phyloP scores from a whole-genome alignment of 2,797 vertebrate genomes.

The Poecilia wingei region DNA sequence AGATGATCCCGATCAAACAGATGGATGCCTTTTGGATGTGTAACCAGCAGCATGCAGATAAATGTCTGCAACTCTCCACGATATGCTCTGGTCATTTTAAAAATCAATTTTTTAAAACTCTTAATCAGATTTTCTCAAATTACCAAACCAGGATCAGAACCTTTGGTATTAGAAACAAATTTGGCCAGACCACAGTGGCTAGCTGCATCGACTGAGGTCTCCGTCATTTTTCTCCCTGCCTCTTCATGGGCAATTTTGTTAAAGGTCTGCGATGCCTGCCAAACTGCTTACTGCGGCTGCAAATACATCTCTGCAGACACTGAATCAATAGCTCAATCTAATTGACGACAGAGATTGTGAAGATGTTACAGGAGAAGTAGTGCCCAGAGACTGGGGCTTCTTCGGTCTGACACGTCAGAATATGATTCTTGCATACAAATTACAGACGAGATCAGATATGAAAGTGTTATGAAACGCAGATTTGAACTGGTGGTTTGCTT shows the following conservation, averaged over 20 bases:
- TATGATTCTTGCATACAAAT: conserved; percentile 40
- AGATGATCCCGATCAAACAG: neutral
- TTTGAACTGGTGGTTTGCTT: neutral
- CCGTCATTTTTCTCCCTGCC: conserved; percentile 54
- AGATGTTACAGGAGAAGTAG: conserved; percentile 59
- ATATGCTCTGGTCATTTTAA: conserved; percentile 46
- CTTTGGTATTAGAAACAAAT: conserved; percentile 66
- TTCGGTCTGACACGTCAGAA: conserved; percentile 24
- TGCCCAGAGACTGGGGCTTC: conserved; percentile 37
- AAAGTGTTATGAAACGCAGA: neutral
- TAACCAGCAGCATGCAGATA: conserved; percentile 28
- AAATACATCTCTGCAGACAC: conserved; percentile 75
- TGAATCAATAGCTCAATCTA: conserved; percentile 73
- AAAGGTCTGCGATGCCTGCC: conserved; percentile 74
- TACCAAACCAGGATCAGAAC: conserved; percentile 64
- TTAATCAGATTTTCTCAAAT: conserved; percentile 64
- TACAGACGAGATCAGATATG: neutral
- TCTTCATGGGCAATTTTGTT: conserved; percentile 76
- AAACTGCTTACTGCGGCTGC: conserved; percentile 73
- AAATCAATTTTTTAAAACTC: conserved; percentile 23
- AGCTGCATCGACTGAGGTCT: conserved; percentile 61
- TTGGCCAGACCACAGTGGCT: conserved; percentile 47
- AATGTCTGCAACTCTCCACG: conserved; percentile 25
- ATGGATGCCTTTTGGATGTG: conserved; percentile 1
- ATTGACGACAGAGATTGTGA: conserved; percentile 69